Percentiles rank a stretch among this genome's conserved stretches.
Evolutionary conservation across 2,113 vertebrate genomes (phyloP).

Genomic region (Campylomormyrus numenius): DNA sequence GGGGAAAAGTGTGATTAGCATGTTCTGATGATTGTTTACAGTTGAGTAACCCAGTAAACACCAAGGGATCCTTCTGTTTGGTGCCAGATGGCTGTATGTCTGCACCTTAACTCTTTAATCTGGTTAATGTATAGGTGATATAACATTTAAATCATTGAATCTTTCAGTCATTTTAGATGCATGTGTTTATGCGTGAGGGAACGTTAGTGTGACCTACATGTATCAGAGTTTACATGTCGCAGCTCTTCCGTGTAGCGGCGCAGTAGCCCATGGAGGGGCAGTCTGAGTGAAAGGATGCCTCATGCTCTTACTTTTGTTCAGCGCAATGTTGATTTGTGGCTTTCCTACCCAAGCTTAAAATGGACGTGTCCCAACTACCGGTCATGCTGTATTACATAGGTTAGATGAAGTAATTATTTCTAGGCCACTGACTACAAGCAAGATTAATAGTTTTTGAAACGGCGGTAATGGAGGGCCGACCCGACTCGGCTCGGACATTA

Average conservation of each 20-base stretch:
- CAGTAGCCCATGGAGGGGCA: neutral
- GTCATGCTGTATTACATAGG: slow-evolving; percentile 71
- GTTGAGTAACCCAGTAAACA: neutral
- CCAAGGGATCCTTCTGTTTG: neutral
- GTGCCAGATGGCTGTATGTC: neutral
- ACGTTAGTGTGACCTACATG: neutral
- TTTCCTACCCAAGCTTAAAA: slow-evolving; percentile 44
- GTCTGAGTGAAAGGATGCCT: neutral
- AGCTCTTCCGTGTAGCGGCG: neutral
- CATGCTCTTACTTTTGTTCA: neutral
- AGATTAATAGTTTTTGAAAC: slow-evolving; percentile 93
- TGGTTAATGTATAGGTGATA: neutral
- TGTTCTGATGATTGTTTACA: neutral
- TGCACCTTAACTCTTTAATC: neutral
- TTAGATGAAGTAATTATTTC: slow-evolving; percentile 86
- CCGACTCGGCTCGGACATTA: slow-evolving; percentile 78
- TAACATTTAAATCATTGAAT: neutral
- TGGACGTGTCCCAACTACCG: slow-evolving; percentile 67
- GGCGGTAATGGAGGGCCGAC: slow-evolving; percentile 86
- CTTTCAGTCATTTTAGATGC: neutral
- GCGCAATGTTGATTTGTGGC: slow-evolving; percentile 53
- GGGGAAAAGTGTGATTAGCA: neutral
- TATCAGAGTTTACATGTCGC: neutral
- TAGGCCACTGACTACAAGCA: slow-evolving; percentile 73
- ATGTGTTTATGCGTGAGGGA: neutral